phyloP scores from a whole-genome alignment of 2,797 vertebrate species.

The Hydrophis major region DNA sequence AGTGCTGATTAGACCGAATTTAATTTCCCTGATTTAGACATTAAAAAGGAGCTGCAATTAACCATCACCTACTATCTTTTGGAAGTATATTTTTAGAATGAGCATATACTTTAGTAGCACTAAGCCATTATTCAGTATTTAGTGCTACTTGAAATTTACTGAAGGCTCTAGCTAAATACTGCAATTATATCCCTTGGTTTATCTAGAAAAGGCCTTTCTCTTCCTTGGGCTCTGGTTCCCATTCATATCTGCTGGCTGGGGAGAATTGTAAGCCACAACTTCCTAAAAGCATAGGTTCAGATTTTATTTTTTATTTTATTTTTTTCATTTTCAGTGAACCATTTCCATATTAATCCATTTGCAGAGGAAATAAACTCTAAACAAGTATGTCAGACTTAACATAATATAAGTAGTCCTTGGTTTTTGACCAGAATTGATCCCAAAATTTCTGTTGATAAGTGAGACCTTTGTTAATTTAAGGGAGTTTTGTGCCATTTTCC shows the following conservation, averaged over 20 bases:
- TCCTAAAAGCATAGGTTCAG: not conserved
- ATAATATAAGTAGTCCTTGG: not conserved
- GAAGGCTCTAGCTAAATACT: conserved; percentile 26
- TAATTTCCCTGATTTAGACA: conserved; percentile 64
- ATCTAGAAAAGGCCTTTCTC: conserved; percentile 19
- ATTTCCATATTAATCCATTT: not conserved
- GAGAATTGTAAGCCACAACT: not conserved
- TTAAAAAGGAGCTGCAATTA: conserved; percentile 57
- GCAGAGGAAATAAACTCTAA: not conserved
- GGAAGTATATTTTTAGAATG: conserved; percentile 60
- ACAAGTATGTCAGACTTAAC: not conserved
- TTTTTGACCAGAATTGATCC: not conserved
- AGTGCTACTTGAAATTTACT: conserved; percentile 26
- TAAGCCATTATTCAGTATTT: conserved; percentile 41
- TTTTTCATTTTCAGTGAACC: not conserved
- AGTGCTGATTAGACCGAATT: conserved; percentile 62
- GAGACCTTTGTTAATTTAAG: not conserved
- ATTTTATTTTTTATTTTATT: not conserved
- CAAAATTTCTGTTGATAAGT: not conserved
- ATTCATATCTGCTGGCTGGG: not conserved
- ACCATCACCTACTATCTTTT: conserved; percentile 55
- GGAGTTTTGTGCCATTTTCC: not conserved
- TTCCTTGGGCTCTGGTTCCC: not conserved
- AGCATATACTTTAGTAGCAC: conserved; percentile 30
- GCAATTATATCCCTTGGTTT: conserved; percentile 16